A percentile compares a stretch with the other conserved stretches of the same genome.
phyloP scores from a whole-genome alignment of 1,140 invertebrate species.

The Lordiphosa clarofinis region DNA sequence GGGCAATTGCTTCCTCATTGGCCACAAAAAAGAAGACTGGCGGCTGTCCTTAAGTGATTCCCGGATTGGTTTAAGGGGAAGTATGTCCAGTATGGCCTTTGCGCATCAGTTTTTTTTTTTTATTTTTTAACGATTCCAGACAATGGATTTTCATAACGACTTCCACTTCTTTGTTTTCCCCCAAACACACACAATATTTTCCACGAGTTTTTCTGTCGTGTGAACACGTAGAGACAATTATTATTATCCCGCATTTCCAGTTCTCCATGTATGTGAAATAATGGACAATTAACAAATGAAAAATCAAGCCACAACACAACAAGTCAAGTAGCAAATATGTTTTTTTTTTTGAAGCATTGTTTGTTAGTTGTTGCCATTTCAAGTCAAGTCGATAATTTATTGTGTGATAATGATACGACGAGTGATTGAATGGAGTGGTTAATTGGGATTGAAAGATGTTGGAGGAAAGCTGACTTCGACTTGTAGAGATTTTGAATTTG shows the following conservation, averaged over 20 bases:
- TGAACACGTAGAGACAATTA: constrained; percentile 40
- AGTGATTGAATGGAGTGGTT: not conserved
- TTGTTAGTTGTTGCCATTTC: constrained; percentile 22
- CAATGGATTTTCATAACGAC: constrained; percentile 2
- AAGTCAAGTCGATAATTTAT: constrained; percentile 16
- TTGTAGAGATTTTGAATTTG: too few species aligned
- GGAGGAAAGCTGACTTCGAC: too few species aligned
- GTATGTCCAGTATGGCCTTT: too few species aligned
- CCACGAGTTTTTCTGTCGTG: constrained; percentile 35
- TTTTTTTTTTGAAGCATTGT: constrained; percentile 12
- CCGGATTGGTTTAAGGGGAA: too few species aligned
- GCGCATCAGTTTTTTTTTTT: too few species aligned
- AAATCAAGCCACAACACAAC: constrained; percentile 37
- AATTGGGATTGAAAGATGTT: not conserved
- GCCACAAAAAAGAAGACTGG: not conserved
- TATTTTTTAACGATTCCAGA: too few species aligned
- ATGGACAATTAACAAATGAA: constrained; percentile 44
- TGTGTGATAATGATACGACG: constrained; percentile 27
- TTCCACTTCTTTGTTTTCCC: constrained; percentile 66
- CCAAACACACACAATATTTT: constrained; percentile 21
- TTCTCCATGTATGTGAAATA: constrained; percentile 21
- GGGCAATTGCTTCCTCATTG: constrained; percentile 10
- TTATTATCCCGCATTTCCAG: constrained; percentile 19
- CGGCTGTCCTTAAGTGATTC: not conserved
- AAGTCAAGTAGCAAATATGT: too few species aligned